phyloP scores from a whole-genome alignment of 2,113 vertebrate species.

The Cheirogaleus medius region DNA sequence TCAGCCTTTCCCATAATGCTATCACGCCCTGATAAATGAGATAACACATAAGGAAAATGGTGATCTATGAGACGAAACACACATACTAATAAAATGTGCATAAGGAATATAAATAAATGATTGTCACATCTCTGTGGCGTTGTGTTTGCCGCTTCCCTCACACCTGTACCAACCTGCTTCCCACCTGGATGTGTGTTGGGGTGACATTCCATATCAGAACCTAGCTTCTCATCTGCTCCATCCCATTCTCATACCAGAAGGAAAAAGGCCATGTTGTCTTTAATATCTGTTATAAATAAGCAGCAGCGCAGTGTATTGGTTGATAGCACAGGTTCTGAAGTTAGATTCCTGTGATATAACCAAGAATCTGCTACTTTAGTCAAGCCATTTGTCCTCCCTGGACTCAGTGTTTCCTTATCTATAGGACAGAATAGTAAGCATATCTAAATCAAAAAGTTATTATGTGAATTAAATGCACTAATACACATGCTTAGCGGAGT shows the following conservation, averaged over 20 bases:
- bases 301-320: fast-evolving
- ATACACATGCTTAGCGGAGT: background rate
- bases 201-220: background rate
- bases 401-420: background rate
- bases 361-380: background rate
- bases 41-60: fast-evolving
- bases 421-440: background rate
- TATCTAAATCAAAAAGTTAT: background rate
- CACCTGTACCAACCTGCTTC: background rate
- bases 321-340: background rate
- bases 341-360: background rate
- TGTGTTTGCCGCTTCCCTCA: fast-evolving
- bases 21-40: background rate
- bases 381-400: background rate
- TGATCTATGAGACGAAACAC: background rate
- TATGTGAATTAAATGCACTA: background rate
- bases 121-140: too few species aligned
- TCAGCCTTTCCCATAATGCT: background rate
- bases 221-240: background rate
- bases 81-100: fast-evolving
- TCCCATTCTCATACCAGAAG: background rate
- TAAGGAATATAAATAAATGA: background rate
- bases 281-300: background rate
- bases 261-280: fast-evolving
- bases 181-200: fast-evolving